phyloP scores from a whole-genome alignment of 2,797 vertebrate species.

The Chelon auratus region DNA sequence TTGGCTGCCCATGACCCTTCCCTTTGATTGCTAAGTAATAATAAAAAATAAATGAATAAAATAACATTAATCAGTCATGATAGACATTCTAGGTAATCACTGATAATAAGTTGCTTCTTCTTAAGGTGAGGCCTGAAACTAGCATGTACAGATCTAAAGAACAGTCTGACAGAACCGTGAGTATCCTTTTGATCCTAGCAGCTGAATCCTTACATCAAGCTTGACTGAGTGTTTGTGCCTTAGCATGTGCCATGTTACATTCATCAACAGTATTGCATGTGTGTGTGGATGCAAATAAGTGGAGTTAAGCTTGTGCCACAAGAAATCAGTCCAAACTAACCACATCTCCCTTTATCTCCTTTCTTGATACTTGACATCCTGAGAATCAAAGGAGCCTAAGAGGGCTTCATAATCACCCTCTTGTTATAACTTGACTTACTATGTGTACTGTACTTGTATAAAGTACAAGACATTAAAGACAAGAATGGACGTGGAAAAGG shows the following conservation, averaged over 20 bases:
- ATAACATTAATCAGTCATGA: conserved; percentile 25
- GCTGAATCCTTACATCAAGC: conserved; percentile 44
- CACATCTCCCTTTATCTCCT: conserved; percentile 58
- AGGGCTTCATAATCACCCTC: conserved; percentile 13
- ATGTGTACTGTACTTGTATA: neutral
- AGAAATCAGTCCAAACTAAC: conserved; percentile 55
- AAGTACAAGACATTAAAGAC: conserved; percentile 38
- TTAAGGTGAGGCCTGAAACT: conserved; percentile 20
- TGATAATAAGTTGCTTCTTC: conserved; percentile 27
- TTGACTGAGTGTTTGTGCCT: conserved; percentile 2
- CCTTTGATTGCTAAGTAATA: neutral
- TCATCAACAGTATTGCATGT: conserved; percentile 21
- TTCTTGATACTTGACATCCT: conserved; percentile 23
- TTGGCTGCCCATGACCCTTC: conserved; percentile 18
- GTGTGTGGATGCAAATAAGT: neutral
- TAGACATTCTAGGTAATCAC: conserved; percentile 36
- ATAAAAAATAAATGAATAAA: neutral
- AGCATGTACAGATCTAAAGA: conserved; percentile 39
- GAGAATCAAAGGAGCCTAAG: conserved; percentile 11
- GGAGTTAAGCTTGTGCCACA: conserved; percentile 26
- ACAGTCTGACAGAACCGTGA: conserved; percentile 33
- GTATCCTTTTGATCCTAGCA: conserved; percentile 51
- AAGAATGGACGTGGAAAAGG: conserved; percentile 20
- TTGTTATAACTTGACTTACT: conserved; percentile 47
- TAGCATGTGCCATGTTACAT: conserved; percentile 28